phyloP scores from a whole-genome alignment of 2,113 vertebrate species.

The Hippocampus zosterae region DNA sequence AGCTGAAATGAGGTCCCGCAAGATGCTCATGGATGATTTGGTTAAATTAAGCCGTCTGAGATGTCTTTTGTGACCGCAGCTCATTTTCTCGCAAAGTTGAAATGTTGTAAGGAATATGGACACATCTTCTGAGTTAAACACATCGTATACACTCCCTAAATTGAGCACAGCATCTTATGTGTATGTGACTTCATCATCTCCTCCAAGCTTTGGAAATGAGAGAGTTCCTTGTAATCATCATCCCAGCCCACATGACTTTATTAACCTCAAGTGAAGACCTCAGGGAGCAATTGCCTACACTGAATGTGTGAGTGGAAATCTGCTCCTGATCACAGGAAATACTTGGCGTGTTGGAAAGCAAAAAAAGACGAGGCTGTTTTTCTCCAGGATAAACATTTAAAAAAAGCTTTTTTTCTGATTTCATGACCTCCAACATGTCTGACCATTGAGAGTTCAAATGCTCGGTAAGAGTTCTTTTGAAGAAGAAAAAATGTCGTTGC shows the following conservation, averaged over 20 bases:
- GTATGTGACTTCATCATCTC: slow-evolving; percentile 25
- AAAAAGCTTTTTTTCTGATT: neutral
- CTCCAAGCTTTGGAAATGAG: slow-evolving; percentile 4
- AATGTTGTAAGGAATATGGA: neutral
- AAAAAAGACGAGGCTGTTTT: slow-evolving; percentile 12
- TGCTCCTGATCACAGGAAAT: slow-evolving; percentile 55
- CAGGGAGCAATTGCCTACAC: slow-evolving; percentile 16
- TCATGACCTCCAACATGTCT: slow-evolving; percentile 3
- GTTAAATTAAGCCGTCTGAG: neutral
- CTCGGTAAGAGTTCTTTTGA: neutral
- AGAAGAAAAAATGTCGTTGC: neutral
- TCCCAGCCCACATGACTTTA: slow-evolving; percentile 50
- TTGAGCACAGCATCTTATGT: slow-evolving; percentile 32
- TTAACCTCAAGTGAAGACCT: slow-evolving; percentile 43
- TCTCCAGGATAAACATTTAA: slow-evolving; percentile 31
- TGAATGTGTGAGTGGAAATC: slow-evolving; percentile 28
- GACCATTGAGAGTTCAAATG: neutral
- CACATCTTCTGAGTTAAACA: neutral
- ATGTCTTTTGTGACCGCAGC: neutral
- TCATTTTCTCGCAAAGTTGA: neutral
- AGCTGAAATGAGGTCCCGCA: too few species aligned
- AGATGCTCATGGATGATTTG: neutral
- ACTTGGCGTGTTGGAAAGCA: slow-evolving; percentile 40
- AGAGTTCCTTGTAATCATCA: slow-evolving; percentile 11
- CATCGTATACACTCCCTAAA: slow-evolving; percentile 18